phyloP scores from a whole-genome alignment of 2,888 invertebrate genomes.

The Aphidius colemani region DNA sequence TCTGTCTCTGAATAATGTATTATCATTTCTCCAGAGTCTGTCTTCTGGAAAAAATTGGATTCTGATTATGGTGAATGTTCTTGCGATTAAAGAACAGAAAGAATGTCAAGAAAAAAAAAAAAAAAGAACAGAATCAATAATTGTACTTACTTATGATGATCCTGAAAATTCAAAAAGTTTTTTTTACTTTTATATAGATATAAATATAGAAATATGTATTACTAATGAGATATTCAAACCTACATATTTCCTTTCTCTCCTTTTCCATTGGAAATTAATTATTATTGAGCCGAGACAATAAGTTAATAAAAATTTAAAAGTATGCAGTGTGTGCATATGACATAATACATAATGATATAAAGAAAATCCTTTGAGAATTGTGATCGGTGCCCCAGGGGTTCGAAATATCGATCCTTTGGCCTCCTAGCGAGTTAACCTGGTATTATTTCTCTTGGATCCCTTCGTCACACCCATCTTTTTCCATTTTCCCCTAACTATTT shows the following conservation, averaged over 20 bases:
- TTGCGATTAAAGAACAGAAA: background rate
- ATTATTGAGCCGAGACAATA: too few relatives aligned
- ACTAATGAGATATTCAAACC: too few relatives aligned
- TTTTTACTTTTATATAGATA: too few relatives aligned
- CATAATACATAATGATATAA: conserved; percentile 26
- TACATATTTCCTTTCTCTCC: too few relatives aligned
- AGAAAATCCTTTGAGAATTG: conserved; percentile 30
- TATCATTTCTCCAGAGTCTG: background rate
- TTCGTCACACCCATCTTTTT: conserved; percentile 29
- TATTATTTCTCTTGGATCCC: conserved; percentile 29
- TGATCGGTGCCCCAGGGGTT: conserved; percentile 44
- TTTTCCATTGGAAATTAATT: too few relatives aligned
- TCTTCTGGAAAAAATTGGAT: background rate
- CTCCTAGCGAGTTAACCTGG: conserved; percentile 27
- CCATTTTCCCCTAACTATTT: background rate
- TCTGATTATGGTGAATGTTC: background rate
- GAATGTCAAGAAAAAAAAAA: too few relatives aligned
- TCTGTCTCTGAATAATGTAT: background rate
- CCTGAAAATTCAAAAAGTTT: too few relatives aligned
- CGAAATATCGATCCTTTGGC: conserved; percentile 46
- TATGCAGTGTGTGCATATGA: too few relatives aligned
- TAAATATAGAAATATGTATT: too few relatives aligned
- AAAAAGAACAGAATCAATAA: conserved; percentile 26
- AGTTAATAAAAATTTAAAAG: too few relatives aligned
- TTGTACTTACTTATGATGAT: too few relatives aligned